Evolutionary conservation across 2,888 invertebrate genomes (phyloP).

Genomic region (Cheilosia vulpina): DNA sequence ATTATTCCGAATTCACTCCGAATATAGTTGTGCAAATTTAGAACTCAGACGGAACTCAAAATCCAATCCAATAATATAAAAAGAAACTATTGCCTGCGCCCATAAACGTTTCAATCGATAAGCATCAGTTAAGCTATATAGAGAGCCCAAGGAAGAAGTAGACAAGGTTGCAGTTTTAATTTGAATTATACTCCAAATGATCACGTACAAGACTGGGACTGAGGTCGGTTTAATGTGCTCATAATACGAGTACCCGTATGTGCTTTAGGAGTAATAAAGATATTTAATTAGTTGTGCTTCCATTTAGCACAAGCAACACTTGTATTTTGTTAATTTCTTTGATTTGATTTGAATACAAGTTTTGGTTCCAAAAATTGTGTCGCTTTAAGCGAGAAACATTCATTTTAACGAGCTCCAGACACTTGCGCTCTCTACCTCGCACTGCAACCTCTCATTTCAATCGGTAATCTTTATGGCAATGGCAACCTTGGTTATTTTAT

Average conservation of each 20-base stretch:
- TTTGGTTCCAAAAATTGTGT: no score
- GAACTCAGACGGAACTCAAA: not conserved
- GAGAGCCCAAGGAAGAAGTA: conserved; percentile 6
- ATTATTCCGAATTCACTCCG: not conserved
- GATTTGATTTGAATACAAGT: no score
- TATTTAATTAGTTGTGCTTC: no score
- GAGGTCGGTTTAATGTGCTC: not conserved
- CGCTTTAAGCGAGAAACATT: no score
- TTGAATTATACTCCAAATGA: not conserved
- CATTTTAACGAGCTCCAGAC: no score
- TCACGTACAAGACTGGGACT: not conserved
- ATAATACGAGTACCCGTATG: not conserved
- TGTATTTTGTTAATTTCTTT: no score
- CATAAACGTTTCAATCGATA: conserved; percentile 20
- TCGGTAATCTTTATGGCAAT: no score
- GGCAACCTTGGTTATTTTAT: no score
- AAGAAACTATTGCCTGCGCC: conserved; percentile 16
- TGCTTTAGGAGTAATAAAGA: no score
- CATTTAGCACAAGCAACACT: no score
- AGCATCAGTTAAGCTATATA: conserved; percentile 19
- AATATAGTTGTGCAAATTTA: not conserved
- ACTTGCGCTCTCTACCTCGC: no score
- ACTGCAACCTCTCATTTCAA: no score
- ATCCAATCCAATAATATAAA: not conserved
- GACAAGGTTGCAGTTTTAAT: conserved; percentile 19